These are phyloP conservation scores for Microplitis mediator DNA, from an alignment of 1,140 invertebrate species.

Conservation along the genomic window DNA sequence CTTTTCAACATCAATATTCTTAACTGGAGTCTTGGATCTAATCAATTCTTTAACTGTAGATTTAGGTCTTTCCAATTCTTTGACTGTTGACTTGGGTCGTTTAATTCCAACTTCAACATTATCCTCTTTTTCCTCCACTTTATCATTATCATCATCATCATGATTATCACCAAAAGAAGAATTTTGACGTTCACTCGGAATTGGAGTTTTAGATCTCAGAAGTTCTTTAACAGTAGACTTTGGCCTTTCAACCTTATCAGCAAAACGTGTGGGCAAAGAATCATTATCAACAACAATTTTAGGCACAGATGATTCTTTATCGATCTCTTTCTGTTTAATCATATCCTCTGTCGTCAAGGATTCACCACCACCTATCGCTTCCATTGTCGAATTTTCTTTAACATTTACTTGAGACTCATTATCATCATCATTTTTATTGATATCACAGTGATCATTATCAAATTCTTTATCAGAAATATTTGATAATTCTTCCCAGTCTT, in stretches of 20 bases:
- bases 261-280: too few species aligned
- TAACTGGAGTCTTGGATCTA: background rate
- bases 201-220: background rate
- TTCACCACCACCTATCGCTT: background rate
- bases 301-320: background rate
- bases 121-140: background rate
- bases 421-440: background rate
- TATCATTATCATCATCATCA: background rate
- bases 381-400: background rate
- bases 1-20: background rate
- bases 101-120: too few species aligned
- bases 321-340: background rate
- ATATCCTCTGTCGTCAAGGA: background rate
- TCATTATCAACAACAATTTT: background rate
- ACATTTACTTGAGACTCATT: background rate
- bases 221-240: background rate
- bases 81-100: background rate
- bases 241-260: background rate
- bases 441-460: background rate
- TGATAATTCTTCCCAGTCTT: too few species aligned
- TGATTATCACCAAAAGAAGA: background rate
- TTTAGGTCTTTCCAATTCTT: constrained; percentile 23
- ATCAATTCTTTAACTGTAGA: background rate
- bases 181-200: background rate
- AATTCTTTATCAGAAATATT: background rate